A percentile compares a stretch with the other conserved stretches of the same genome.
phyloP scores from a whole-genome alignment of 2,113 vertebrate genomes.

The Poecilia latipinna region DNA sequence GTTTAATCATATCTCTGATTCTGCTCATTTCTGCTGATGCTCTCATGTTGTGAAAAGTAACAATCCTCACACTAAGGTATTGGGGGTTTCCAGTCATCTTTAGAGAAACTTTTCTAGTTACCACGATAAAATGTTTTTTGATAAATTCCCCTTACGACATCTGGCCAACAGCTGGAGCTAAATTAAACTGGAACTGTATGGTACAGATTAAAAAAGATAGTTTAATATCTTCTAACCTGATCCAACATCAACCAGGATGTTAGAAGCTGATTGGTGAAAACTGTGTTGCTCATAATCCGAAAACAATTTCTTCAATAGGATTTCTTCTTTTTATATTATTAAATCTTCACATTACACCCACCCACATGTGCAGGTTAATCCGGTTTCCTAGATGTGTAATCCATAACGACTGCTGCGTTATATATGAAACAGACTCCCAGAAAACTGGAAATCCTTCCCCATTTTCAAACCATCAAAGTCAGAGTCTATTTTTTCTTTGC shows the following conservation, averaged over 20 bases:
- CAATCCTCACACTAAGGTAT: too few species aligned
- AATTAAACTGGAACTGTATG: too few species aligned
- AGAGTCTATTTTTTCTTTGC: neutral
- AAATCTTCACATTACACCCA: neutral
- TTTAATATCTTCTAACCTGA: neutral
- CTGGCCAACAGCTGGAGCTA: too few species aligned
- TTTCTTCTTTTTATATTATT: neutral
- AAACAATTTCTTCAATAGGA: neutral
- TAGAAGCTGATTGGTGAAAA: neutral
- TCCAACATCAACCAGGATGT: neutral
- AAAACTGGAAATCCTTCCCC: neutral
- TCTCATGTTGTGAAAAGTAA: too few species aligned
- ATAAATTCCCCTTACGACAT: neutral
- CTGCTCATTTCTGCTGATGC: too few species aligned
- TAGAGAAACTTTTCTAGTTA: too few species aligned
- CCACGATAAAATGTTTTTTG: too few species aligned
- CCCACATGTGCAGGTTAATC: neutral
- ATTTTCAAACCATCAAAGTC: neutral
- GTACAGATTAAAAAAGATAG: neutral
- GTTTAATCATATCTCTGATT: too few species aligned
- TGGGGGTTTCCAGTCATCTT: too few species aligned
- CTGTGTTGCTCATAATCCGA: neutral
- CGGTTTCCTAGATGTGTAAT: neutral
- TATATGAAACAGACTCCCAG: neutral
- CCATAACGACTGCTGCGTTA: neutral